These are phyloP conservation scores for Pangasius sanitwongsei DNA, from an alignment of 2,797 vertebrate species.

Conservation along the genomic window DNA sequence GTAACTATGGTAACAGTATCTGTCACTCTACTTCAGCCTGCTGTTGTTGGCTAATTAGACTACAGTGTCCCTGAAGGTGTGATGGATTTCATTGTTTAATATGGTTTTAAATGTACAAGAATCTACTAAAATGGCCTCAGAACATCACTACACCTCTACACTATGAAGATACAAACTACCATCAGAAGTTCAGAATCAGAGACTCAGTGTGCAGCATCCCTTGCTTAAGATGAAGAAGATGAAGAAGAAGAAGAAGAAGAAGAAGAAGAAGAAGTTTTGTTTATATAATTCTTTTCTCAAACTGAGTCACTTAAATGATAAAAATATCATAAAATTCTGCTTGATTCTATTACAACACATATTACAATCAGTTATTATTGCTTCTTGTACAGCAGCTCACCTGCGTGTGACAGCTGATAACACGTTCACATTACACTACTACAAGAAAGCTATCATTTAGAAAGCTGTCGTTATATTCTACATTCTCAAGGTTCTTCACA, in stretches of 20 bases:
- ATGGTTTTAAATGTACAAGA: neutral
- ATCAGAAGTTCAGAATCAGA: no score
- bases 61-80: neutral
- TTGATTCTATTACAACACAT: neutral
- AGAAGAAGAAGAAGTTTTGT: neutral
- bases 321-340: neutral
- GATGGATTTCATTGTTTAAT: neutral
- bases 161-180: neutral
- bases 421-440: no score
- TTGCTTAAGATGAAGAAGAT: no score
- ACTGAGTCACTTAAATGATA: neutral
- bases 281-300: neutral
- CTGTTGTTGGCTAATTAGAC: neutral
- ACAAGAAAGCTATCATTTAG: no score
- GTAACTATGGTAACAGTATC: constrained; percentile 2
- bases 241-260: no score
- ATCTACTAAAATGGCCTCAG: neutral
- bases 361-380: no score
- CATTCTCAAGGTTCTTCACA: no score
- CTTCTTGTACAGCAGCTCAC: no score
- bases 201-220: no score
- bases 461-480: no score
- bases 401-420: no score
- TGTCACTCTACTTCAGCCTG: neutral
- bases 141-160: neutral